Evolutionary conservation across 2,888 invertebrate species (phyloP).

Genomic region (Lasioglossum figueresi): DNA sequence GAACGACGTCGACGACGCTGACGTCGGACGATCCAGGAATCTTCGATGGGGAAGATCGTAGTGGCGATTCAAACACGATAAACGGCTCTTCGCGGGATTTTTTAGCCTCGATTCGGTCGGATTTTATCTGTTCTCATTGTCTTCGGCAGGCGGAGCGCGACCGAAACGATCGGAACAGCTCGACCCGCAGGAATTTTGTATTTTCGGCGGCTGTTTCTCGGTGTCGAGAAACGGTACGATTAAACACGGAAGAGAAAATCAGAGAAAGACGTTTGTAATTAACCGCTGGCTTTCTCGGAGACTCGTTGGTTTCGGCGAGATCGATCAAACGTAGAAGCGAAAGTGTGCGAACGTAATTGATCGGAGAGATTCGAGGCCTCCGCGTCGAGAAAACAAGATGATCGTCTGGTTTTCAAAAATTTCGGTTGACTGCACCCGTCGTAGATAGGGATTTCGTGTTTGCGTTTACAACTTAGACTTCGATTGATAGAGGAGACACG

Average conservation of each 20-base stretch:
- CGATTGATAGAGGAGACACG: background rate
- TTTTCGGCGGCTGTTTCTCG: conserved; percentile 4
- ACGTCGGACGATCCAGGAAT: background rate
- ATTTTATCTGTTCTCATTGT: background rate
- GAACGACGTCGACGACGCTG: background rate
- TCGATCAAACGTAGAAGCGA: background rate
- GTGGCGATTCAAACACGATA: background rate
- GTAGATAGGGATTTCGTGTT: background rate
- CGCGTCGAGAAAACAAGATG: background rate
- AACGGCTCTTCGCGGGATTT: background rate
- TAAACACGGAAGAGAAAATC: background rate
- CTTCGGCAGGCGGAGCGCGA: background rate
- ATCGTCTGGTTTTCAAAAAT: background rate
- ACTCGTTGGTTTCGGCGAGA: background rate
- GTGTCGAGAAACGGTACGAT: background rate
- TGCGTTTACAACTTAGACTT: background rate
- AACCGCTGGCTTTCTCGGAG: background rate
- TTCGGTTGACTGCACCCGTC: background rate
- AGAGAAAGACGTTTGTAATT: background rate
- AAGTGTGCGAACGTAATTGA: background rate
- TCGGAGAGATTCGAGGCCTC: background rate
- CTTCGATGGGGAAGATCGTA: background rate
- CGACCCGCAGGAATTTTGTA: background rate
- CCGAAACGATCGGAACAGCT: background rate
- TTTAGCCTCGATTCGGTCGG: background rate